Conservation (phyloP, 92 coral and sea anemone species). For the Phenganax marumi region DNA sequence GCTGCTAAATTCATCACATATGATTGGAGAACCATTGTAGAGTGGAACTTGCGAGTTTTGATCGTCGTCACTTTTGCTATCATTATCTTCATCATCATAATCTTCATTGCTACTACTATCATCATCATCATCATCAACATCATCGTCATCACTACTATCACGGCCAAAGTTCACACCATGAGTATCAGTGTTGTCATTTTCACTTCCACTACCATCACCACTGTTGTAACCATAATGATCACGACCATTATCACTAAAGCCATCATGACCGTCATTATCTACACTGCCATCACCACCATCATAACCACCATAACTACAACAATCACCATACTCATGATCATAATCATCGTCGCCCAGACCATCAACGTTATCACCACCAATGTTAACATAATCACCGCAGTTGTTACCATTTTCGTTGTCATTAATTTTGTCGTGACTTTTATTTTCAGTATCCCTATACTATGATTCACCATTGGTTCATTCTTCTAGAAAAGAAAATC, state of each 20-base stretch:
- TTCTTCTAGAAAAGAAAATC: too few species aligned
- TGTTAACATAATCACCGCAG: not conserved
- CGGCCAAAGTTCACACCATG: not conserved
- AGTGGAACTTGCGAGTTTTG: slow-evolving; percentile 45
- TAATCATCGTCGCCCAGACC: not conserved
- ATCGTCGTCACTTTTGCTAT: slow-evolving; percentile 13
- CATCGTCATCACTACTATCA: slow-evolving; percentile 10
- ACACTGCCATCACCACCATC: not conserved
- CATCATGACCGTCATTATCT: too few species aligned
- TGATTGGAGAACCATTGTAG: slow-evolving; percentile 55
- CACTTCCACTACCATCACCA: not conserved
- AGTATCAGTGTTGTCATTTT: not conserved
- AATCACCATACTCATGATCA: not conserved
- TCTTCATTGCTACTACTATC: too few species aligned
- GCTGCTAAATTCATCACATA: slow-evolving; percentile 56
- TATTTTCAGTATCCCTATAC: too few species aligned
- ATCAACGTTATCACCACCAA: not conserved
- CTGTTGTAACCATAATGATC: not conserved
- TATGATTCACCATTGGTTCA: too few species aligned
- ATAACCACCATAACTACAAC: not conserved
- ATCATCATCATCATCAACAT: slow-evolving; percentile 11
- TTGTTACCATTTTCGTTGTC: not conserved
- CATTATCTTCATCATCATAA: slow-evolving; percentile 9
- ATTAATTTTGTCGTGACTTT: too few species aligned
- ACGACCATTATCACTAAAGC: not conserved